Conservation (phyloP, 2,888 invertebrate genomes). For the Neocrepidodera transversa region DNA sequence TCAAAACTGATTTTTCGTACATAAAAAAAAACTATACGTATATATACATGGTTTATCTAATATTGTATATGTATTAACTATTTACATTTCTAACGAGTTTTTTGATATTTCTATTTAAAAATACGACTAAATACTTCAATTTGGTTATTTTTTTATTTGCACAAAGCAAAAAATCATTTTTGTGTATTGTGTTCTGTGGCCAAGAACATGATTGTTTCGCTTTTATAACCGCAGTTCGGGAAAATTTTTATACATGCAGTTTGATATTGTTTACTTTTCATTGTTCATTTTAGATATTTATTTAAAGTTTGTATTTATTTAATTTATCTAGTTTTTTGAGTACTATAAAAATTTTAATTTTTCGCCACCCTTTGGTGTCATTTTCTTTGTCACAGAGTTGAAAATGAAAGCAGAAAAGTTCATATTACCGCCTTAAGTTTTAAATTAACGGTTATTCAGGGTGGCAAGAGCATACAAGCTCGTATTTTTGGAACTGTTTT, state of each 20-base stretch:
- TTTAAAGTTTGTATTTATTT: slow-evolving; percentile 26
- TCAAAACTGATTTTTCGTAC: slow-evolving; percentile 37
- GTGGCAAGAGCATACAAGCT: slow-evolving; percentile 64
- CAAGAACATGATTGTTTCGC: slow-evolving; percentile 20
- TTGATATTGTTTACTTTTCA: slow-evolving; percentile 35
- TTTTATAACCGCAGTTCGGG: slow-evolving; percentile 10
- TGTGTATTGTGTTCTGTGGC: slow-evolving; percentile 15
- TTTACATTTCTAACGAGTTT: slow-evolving; percentile 50
- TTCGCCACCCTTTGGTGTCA: background rate
- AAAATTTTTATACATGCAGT: slow-evolving; percentile 16
- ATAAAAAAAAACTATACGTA: slow-evolving; percentile 41
- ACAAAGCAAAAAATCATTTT: slow-evolving; percentile 2
- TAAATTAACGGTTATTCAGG: slow-evolving; percentile 61
- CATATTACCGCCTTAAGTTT: slow-evolving; percentile 17
- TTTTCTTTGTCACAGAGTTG: slow-evolving; percentile 26
- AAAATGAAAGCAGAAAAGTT: background rate
- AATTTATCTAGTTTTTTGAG: slow-evolving; percentile 7
- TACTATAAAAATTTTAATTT: slow-evolving; percentile 6
- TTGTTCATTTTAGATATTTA: slow-evolving; percentile 30
- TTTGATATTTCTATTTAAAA: slow-evolving; percentile 36
- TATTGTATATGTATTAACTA: slow-evolving; percentile 54
- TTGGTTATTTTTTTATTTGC: slow-evolving; percentile 24
- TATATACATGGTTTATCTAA: slow-evolving; percentile 48
- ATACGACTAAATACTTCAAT: slow-evolving; percentile 35
- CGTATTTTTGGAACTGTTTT: slow-evolving; percentile 62